These are phyloP conservation scores for Craterocephalus amniculus DNA, from an alignment of 2,797 vertebrate genomes.

Conservation along the genomic window DNA sequence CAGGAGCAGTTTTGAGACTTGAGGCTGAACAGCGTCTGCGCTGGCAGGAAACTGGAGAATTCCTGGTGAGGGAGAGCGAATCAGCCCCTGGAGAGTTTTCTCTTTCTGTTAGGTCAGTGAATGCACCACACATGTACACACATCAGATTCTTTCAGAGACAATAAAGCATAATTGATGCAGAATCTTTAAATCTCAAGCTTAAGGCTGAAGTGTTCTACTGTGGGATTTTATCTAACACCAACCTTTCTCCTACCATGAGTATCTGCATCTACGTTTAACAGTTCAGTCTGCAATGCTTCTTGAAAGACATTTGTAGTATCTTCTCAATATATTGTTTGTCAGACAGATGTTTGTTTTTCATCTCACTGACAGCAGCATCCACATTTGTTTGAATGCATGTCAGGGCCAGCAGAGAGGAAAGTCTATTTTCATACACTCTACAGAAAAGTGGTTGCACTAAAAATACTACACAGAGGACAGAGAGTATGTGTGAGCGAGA, in stretches of 20 bases:
- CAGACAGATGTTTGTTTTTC: slow-evolving; percentile 44
- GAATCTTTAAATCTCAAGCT: not conserved
- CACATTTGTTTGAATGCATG: slow-evolving; percentile 53
- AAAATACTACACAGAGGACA: slow-evolving; percentile 59
- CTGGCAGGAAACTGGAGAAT: slow-evolving; percentile 80
- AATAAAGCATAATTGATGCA: not conserved
- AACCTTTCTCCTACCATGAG: too few relatives aligned
- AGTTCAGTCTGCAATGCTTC: not conserved
- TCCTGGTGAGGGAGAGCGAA: slow-evolving; percentile 91
- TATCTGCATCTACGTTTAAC: not conserved
- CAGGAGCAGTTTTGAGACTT: slow-evolving; percentile 86
- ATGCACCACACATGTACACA: slow-evolving; percentile 20
- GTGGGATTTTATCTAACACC: too few relatives aligned
- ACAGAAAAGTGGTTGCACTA: slow-evolving; percentile 41
- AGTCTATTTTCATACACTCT: slow-evolving; percentile 55
- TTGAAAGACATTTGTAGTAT: slow-evolving; percentile 10
- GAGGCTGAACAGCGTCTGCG: slow-evolving; percentile 87
- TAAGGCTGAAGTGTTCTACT: not conserved
- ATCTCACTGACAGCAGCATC: slow-evolving; percentile 18
- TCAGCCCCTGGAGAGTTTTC: slow-evolving; percentile 93
- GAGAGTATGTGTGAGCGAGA: slow-evolving; percentile 16
- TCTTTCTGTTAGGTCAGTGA: slow-evolving; percentile 90
- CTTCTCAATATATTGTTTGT: slow-evolving; percentile 7
- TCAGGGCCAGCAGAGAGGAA: slow-evolving; percentile 42
- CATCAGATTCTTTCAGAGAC: not conserved